phyloP scores from a whole-genome alignment of 2,888 invertebrate species.

The Epinotia demarniana region DNA sequence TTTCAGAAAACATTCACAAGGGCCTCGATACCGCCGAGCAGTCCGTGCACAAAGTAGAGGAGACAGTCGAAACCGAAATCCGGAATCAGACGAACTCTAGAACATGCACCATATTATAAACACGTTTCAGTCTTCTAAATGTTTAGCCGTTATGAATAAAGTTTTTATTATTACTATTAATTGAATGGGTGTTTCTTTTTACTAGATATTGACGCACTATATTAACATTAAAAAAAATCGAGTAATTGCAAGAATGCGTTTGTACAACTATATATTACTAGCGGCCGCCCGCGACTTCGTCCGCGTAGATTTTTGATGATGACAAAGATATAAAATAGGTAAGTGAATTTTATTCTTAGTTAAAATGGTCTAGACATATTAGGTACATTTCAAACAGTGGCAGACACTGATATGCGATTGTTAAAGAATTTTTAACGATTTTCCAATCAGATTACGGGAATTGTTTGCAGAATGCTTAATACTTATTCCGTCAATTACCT shows the following conservation, averaged over 20 bases:
- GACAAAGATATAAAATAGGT: too few relatives aligned
- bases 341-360: too few relatives aligned
- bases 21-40: conserved; percentile 74
- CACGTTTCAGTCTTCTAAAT: conserved; percentile 61
- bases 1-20: conserved; percentile 76
- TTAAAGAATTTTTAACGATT: too few relatives aligned
- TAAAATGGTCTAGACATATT: too few relatives aligned
- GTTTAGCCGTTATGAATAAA: conserved; percentile 62
- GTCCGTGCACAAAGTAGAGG: conserved; percentile 74
- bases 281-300: too few relatives aligned
- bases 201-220: not conserved
- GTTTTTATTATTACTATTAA: conserved; percentile 65
- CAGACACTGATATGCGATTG: too few relatives aligned
- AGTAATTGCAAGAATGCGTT: not conserved
- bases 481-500: too few relatives aligned
- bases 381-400: too few relatives aligned
- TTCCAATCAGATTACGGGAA: too few relatives aligned
- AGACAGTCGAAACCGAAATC: conserved; percentile 76
- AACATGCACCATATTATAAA: conserved; percentile 79
- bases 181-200: not conserved
- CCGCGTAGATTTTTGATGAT: too few relatives aligned
- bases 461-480: too few relatives aligned
- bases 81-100: conserved; percentile 79
- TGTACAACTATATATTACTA: too few relatives aligned
- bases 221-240: not conserved